These are phyloP conservation scores for Clarias batrachus DNA, from an alignment of 2,113 vertebrate genomes.

Conservation along the genomic window DNA sequence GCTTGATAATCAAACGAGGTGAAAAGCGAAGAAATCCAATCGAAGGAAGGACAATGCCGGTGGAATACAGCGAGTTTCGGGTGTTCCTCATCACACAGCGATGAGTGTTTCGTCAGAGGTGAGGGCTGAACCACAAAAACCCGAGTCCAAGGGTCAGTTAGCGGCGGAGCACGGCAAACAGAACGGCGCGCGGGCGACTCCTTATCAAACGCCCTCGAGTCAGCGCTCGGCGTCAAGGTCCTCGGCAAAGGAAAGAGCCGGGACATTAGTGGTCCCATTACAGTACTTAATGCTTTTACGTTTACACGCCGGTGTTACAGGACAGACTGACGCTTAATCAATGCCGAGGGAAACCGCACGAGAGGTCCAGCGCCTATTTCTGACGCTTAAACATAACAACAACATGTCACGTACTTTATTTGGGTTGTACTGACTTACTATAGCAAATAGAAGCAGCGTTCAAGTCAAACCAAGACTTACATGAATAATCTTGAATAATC, in stretches of 20 bases:
- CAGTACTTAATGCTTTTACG: neutral
- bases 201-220: constrained; percentile 32
- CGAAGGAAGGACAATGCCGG: neutral
- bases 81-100: neutral
- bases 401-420: too few relatives aligned
- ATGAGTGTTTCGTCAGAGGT: constrained; percentile 38
- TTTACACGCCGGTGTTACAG: neutral
- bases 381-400: too few relatives aligned
- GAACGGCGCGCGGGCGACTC: constrained; percentile 52
- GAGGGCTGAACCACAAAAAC: constrained; percentile 6
- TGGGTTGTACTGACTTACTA: neutral
- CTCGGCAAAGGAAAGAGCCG: neutral
- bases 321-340: too few relatives aligned
- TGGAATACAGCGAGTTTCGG: neutral
- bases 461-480: too few relatives aligned
- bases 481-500: too few relatives aligned
- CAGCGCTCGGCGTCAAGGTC: neutral
- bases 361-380: neutral
- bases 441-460: too few relatives aligned
- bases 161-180: constrained; percentile 52
- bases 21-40: neutral
- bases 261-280: neutral
- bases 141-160: constrained; percentile 47
- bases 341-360: too few relatives aligned
- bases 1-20: neutral